A percentile compares a stretch with the other conserved stretches of the same genome.
Evolutionary conservation across 1,140 invertebrate genomes (phyloP).

Genomic region (Pogonognathellus flavescens): DNA sequence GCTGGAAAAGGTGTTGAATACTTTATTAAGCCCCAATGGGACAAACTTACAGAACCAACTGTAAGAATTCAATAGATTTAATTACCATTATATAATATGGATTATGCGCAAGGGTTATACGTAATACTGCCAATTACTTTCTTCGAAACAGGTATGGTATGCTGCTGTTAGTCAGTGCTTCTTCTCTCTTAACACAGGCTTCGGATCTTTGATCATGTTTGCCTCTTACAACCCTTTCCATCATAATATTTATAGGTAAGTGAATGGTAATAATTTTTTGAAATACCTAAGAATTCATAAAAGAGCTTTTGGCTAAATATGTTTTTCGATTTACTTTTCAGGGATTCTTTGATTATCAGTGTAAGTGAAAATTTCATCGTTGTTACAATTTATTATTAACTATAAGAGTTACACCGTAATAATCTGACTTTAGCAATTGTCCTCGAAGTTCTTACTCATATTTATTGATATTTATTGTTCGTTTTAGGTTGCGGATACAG

Average conservation of each 20-base stretch:
- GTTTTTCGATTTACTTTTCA: constrained; percentile 70
- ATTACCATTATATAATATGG: too few species aligned
- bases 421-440: too few species aligned
- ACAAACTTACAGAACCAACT: constrained; percentile 76
- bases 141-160: constrained; percentile 84
- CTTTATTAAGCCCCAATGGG: constrained; percentile 82
- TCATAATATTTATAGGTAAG: constrained; percentile 31
- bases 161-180: constrained; percentile 71
- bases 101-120: too few species aligned
- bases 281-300: background rate
- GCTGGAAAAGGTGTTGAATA: constrained; percentile 82
- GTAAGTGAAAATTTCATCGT: too few species aligned
- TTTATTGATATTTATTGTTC: too few species aligned
- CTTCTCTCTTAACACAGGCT: constrained; percentile 76
- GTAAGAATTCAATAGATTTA: too few species aligned
- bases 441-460: too few species aligned
- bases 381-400: too few species aligned
- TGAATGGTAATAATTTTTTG: background rate
- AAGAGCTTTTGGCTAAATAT: constrained; percentile 68
- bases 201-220: constrained; percentile 83
- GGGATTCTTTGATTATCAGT: constrained; percentile 73
- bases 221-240: constrained; percentile 76
- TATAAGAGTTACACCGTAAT: too few species aligned
- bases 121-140: too few species aligned
- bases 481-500: constrained; percentile 70